Conservation (phyloP, 2,113 vertebrate genomes). For the Bambusicola thoracicus region DNA sequence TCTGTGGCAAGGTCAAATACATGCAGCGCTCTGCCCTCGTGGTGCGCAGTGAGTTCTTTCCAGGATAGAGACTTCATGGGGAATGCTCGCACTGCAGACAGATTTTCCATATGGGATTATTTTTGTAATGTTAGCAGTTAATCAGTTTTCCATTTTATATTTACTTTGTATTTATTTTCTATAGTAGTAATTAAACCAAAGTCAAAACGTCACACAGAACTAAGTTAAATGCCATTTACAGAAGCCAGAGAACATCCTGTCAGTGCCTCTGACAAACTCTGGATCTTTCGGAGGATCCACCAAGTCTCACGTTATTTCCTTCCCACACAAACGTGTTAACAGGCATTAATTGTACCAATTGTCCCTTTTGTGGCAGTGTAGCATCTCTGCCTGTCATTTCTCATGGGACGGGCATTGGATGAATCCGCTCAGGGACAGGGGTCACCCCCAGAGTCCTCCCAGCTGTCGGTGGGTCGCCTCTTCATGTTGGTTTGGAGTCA, state of each 20-base stretch:
- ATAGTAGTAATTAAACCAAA: not conserved
- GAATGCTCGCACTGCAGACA: not conserved
- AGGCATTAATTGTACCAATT: not conserved
- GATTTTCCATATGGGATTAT: not conserved
- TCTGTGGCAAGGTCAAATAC: not conserved
- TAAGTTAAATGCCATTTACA: not conserved
- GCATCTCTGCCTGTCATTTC: not conserved
- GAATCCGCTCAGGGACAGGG: not conserved
- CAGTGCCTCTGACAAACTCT: not conserved
- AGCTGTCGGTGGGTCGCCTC: not conserved
- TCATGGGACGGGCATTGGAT: not conserved
- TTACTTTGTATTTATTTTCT: not conserved
- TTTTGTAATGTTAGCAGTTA: conserved; percentile 5
- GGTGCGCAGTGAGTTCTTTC: not conserved
- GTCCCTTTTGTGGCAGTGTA: fast-evolving
- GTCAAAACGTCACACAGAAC: not conserved
- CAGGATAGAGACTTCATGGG: not conserved
- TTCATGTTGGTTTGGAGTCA: fast-evolving
- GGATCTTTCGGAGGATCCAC: not conserved
- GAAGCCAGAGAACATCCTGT: not conserved
- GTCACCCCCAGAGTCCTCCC: not conserved
- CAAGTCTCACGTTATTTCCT: not conserved
- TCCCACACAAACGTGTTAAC: not conserved
- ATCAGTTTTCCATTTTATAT: not conserved
- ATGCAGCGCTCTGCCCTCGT: not conserved